Evolutionary conservation across 2,797 vertebrate genomes (phyloP).

Genomic region (Myotis daubentonii): DNA sequence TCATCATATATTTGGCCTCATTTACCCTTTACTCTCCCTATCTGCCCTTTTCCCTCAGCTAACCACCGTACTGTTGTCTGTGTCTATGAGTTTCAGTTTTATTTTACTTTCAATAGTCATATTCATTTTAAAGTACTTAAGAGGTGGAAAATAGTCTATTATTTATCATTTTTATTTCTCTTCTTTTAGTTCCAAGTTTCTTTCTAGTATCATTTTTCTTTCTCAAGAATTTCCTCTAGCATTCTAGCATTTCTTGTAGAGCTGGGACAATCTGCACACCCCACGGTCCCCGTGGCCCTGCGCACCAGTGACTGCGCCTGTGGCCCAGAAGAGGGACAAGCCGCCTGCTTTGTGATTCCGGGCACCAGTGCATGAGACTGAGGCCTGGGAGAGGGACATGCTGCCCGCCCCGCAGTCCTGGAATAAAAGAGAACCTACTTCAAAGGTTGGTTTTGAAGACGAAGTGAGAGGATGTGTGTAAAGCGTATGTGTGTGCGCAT

Average conservation of each 20-base stretch:
- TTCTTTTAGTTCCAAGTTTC: conserved; percentile 26
- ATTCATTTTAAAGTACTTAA: not conserved
- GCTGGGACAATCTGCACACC: too few species aligned
- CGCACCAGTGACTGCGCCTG: too few species aligned
- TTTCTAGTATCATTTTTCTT: not conserved
- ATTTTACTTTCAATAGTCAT: not conserved
- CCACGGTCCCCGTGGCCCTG: too few species aligned
- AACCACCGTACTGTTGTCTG: not conserved
- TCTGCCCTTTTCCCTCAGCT: not conserved
- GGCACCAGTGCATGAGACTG: too few species aligned
- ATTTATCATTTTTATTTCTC: not conserved
- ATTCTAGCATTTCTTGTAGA: not conserved
- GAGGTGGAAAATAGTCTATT: not conserved
- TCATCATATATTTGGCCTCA: not conserved
- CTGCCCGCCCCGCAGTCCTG: too few species aligned
- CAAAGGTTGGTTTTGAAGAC: not conserved
- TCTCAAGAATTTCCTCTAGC: conserved; percentile 9
- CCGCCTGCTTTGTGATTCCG: too few species aligned
- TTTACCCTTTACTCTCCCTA: not conserved
- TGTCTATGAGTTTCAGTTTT: not conserved
- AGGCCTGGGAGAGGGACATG: too few species aligned
- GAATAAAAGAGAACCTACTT: not conserved
- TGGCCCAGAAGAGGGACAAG: too few species aligned
- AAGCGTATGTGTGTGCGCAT: not conserved
- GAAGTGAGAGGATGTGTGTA: not conserved